Conservation (phyloP, 2,113 vertebrate species). For the Bothrops jararaca region DNA sequence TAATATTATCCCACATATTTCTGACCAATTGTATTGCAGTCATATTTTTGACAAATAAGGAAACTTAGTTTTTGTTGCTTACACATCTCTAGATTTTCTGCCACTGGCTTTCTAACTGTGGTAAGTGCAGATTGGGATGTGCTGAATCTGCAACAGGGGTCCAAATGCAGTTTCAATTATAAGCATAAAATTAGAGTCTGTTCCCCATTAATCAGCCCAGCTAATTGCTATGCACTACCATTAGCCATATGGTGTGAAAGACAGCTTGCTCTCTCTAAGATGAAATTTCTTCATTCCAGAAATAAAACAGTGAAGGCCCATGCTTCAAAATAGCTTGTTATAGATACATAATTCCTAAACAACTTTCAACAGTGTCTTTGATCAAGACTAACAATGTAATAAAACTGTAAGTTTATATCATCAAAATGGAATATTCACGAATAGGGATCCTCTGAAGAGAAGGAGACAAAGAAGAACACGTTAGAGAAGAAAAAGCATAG, state of each 20-base stretch:
- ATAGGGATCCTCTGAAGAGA: constrained; percentile 40
- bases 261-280: constrained; percentile 86
- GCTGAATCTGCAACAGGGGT: constrained; percentile 91
- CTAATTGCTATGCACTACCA: constrained; percentile 95
- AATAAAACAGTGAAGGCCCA: constrained; percentile 81
- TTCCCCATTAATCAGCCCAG: constrained; percentile 96
- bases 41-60: constrained; percentile 79
- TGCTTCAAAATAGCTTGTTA: constrained; percentile 82
- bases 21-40: constrained; percentile 75
- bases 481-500: constrained; percentile 46
- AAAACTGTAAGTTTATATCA: constrained; percentile 80
- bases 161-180: constrained; percentile 87
- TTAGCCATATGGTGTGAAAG: constrained; percentile 98
- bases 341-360: constrained; percentile 83
- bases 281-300: constrained; percentile 83
- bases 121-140: constrained; percentile 81
- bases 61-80: constrained; percentile 73
- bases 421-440: constrained; percentile 73
- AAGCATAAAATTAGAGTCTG: constrained; percentile 93
- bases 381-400: constrained; percentile 79
- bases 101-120: constrained; percentile 78
- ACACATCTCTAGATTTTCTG: constrained; percentile 65
- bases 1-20: constrained; percentile 79
- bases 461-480: constrained; percentile 69
- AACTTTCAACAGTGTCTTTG: constrained; percentile 80